Evolutionary conservation across 2,113 vertebrate genomes (phyloP).

Genomic region (Sitta europaea): DNA sequence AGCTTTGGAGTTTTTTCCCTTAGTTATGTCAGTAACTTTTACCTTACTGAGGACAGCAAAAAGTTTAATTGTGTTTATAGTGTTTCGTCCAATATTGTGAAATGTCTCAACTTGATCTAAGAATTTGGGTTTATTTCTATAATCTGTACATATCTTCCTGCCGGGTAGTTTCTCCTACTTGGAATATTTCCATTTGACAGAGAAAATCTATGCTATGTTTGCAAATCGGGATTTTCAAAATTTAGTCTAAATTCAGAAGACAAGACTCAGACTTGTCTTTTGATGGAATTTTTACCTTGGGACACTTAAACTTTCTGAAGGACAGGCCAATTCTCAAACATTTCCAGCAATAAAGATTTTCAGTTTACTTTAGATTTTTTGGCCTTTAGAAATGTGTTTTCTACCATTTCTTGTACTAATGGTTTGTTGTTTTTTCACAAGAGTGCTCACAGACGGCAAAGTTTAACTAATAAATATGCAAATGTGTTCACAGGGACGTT

Average conservation of each 20-base stretch:
- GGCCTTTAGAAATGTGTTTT: background rate
- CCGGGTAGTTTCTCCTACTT: background rate
- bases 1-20: background rate
- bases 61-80: background rate
- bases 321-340: background rate
- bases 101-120: background rate
- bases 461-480: constrained; percentile 24
- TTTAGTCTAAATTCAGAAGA: background rate
- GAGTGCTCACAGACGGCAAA: background rate
- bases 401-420: background rate
- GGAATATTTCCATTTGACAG: background rate
- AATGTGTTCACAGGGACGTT: constrained; percentile 11
- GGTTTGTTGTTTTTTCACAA: constrained; percentile 3
- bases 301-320: background rate
- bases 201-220: background rate
- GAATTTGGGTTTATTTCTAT: background rate
- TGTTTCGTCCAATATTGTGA: background rate
- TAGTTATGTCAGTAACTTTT: background rate
- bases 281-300: background rate
- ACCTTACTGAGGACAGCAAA: background rate
- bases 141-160: background rate
- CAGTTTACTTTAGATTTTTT: background rate
- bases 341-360: background rate
- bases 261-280: background rate
- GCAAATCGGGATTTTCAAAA: background rate